phyloP scores from a whole-genome alignment of 2,888 invertebrate species.

The Drosophila leonis region DNA sequence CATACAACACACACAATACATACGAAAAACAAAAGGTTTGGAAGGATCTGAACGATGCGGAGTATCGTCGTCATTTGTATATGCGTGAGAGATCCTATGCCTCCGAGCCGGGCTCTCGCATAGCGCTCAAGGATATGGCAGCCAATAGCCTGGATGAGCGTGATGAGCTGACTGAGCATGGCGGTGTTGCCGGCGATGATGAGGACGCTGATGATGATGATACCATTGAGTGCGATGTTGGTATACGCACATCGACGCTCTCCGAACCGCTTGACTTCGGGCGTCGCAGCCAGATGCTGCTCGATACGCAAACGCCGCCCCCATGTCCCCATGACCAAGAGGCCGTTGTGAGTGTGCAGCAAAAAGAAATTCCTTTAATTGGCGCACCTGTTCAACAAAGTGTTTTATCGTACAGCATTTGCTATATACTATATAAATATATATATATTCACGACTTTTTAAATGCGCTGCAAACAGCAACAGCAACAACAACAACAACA shows the following conservation, averaged over 20 bases:
- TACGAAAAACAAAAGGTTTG: conserved; percentile 76
- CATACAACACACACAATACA: conserved; percentile 8
- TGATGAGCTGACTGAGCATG: conserved; percentile 29
- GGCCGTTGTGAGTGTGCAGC: conserved; percentile 71
- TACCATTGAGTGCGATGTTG: conserved; percentile 70
- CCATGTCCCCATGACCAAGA: conserved; percentile 25
- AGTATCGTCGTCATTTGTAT: conserved; percentile 82
- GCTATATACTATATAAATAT: conserved; percentile 26
- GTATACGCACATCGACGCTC: conserved; percentile 77
- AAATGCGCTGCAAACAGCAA: conserved; percentile 59
- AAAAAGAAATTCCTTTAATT: conserved; percentile 52
- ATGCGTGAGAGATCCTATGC: conserved; percentile 84
- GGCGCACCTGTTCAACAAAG: conserved; percentile 63
- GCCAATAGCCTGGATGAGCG: conserved; percentile 42
- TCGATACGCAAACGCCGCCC: conserved; percentile 55
- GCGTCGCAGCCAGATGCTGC: conserved; percentile 68
- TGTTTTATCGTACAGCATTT: conserved; percentile 28
- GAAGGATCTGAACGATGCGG: conserved; percentile 83
- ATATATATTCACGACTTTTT: conserved; percentile 56
- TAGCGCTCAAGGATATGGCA: conserved; percentile 76
- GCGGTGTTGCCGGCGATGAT: conserved; percentile 10
- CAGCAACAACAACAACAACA: conserved; percentile 55
- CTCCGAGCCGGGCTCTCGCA: conserved; percentile 84
- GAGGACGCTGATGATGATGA: conserved; percentile 65
- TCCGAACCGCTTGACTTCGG: conserved; percentile 80